Evolutionary conservation across 1,140 invertebrate genomes (phyloP).

Genomic region (Brachionus koreanus): DNA sequence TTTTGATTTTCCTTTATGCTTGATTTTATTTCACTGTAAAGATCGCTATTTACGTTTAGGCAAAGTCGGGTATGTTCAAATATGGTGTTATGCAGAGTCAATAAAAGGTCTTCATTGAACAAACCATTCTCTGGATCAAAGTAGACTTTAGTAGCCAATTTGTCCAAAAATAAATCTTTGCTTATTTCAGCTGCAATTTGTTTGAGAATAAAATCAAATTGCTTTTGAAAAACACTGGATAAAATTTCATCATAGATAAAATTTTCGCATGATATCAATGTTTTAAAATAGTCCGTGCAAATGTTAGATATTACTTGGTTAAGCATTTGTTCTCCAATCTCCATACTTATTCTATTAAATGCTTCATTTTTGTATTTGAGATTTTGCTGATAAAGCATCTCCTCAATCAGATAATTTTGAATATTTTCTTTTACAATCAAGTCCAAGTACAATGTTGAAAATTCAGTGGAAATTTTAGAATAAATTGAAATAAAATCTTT

Average conservation of each 20-base stretch:
- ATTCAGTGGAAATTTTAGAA: neutral
- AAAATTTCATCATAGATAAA: neutral
- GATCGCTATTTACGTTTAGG: constrained; percentile 38
- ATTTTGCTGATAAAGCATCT: neutral
- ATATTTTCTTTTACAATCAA: constrained; percentile 5
- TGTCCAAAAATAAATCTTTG: constrained; percentile 27
- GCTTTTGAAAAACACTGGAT: neutral
- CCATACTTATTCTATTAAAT: neutral
- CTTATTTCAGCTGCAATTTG: constrained; percentile 32
- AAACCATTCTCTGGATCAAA: neutral
- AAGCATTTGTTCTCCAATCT: neutral
- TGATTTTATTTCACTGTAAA: neutral
- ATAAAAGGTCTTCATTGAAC: neutral
- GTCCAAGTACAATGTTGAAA: neutral
- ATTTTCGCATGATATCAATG: neutral
- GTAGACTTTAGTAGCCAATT: neutral
- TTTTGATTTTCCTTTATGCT: neutral
- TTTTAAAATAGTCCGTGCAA: neutral
- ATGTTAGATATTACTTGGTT: neutral
- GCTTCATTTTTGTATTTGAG: constrained; percentile 28
- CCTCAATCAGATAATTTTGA: neutral
- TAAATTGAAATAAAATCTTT: neutral
- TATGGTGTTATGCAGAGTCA: neutral
- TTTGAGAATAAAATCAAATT: constrained; percentile 32
- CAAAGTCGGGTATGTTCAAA: neutral